Evolutionary conservation across 2,888 invertebrate species (phyloP), one percentile per base, ranked within the genome.

Genomic region (Polylopha cassiicola): DNA sequence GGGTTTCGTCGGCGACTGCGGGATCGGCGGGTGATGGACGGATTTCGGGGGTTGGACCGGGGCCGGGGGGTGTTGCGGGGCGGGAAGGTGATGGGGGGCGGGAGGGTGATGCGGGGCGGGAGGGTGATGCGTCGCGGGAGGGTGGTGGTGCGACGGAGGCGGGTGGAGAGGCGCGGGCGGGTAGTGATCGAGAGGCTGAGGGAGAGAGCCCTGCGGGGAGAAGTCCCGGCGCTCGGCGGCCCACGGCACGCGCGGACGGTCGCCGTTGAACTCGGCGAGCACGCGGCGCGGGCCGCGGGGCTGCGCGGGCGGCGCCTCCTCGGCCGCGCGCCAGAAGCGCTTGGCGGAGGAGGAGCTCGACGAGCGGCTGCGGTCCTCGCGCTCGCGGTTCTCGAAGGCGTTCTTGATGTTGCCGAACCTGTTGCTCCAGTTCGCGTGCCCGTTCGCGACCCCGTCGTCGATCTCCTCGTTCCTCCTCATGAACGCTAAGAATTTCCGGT

Each of bases 371-470:
- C 59, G 60, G 9, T 74, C 76, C 1, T 71, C 73, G 1, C 58
- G 62, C 22, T 80, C 81, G 8, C 73, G 84, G 24, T 87, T 88
- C 62, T 95, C 95, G 64, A 95, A 95, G 0, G 91, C 87, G 20
- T 92, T 92, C 69, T 94, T 95, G 18, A 95, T 92, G 54, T 92
- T 91, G 0, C 93, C 93, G 64, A 95, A 95, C 46, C 94, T 88
- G 58, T 87, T 93, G 55, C 89, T 92, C 95, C 95, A 95, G 57
- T 93, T 92, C 20, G 89, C 58, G 20, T 84, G 49, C 36, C 77
- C 73, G 27, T 61, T 55, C 0, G 42, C 53, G 1, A 50, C 37
- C 4, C 58, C 61, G 2, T 60, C 54, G 7, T 63, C 63, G 4
- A 58, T 61, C 9, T 61, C 86, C 26, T 89, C 87, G 58, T 89